Evolutionary conservation across 2,797 vertebrate species (phyloP), one percentile per base, ranked within the genome.

Genomic region (Molothrus aeneus): DNA sequence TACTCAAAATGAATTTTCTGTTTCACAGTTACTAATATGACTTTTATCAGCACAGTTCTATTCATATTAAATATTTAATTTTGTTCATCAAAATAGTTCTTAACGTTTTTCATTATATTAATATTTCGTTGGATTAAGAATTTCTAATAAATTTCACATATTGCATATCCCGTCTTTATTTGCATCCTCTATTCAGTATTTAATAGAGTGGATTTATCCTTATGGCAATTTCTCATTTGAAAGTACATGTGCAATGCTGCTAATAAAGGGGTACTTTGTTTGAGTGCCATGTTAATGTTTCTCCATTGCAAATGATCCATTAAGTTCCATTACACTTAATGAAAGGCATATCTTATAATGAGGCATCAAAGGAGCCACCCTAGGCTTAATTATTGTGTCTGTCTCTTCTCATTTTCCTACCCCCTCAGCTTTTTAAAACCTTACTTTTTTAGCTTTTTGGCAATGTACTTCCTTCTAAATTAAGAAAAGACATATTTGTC

Each of bases 281-380:
- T 86, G 77, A 92, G 50, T 78, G 63, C 75, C 13, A 2, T 61
- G 60, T 63, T 90, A 87, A 87, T 87, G 51, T 89, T 94, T 96
- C 66, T 95, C 24, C 38, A 10, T 77, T 89, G 83, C 75, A 93
- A 91, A 95, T 81, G 88, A 92, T 94, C 92, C 59, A 91, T 94
- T 96, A 93, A 93, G 71, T 95, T 96, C 57, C 82, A 94, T 96
- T 97, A 72, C 77, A 65, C 29, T 88, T 96, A 96, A 91, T 94
- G 88, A 93, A 95, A 94, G 92, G 64, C 81, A 31, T 75, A 56
- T 91, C 78, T 92, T 88, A 77, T 42, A 86, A 88, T 69, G 88
- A 94, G 86, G 70, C 91, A 92, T 66, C 21, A 73, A 87, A 96
- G 79, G 63, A 95, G 70, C 40, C 61, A 82, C 59, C 63, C 29